phyloP scores from a whole-genome alignment of 1,140 invertebrate species.

The Gryon sp. region DNA sequence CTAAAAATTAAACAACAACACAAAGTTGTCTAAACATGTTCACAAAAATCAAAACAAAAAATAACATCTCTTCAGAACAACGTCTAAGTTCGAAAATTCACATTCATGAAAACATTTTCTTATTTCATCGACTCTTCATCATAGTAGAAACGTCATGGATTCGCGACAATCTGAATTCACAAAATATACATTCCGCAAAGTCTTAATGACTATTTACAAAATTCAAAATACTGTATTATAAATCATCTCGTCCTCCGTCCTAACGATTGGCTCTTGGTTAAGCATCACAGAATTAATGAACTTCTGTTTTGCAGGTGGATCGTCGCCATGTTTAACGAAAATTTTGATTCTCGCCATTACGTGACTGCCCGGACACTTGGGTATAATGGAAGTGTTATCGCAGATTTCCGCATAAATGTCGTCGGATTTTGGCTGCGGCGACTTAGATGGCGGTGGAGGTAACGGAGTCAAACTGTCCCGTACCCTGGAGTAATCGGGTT shows the following conservation, averaged over 20 bases:
- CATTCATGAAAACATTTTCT: too few relatives aligned
- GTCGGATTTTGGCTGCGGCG: conserved; percentile 66
- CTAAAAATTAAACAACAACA: too few relatives aligned
- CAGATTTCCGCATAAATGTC: conserved; percentile 78
- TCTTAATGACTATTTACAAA: conserved; percentile 4
- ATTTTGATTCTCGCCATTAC: conserved; percentile 77
- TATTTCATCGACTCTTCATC: not conserved
- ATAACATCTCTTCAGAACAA: too few relatives aligned
- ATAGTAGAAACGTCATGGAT: not conserved
- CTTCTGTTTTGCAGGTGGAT: conserved; percentile 60
- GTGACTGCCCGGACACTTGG: conserved; percentile 72
- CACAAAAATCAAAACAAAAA: too few relatives aligned
- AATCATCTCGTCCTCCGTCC: conserved; percentile 73
- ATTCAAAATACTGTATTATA: conserved; percentile 76
- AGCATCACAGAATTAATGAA: conserved; percentile 74
- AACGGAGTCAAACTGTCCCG: conserved; percentile 73
- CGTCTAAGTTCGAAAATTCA: too few relatives aligned
- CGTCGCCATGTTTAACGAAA: conserved; percentile 70
- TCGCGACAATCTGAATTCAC: too few relatives aligned
- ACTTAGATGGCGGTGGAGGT: conserved; percentile 63
- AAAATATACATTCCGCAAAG: not conserved
- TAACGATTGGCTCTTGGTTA: conserved; percentile 74
- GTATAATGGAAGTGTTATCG: conserved; percentile 62
- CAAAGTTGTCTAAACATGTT: too few relatives aligned
- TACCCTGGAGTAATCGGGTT: conserved; percentile 72